phyloP scores from a whole-genome alignment of 1,140 invertebrate species.

The Schlechtendalia chinensis region DNA sequence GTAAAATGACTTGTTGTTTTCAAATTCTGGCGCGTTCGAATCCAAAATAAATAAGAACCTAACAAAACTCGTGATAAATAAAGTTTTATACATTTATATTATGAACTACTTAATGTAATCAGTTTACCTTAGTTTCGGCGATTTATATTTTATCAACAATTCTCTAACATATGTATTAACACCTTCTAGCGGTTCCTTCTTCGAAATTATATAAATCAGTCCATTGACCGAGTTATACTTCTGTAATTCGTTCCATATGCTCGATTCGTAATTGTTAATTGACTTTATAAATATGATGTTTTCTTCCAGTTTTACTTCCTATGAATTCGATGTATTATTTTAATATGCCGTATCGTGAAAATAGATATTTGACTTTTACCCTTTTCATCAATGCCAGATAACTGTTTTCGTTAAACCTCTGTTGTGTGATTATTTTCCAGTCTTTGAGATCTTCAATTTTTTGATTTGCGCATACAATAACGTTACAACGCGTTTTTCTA shows the following conservation, averaged over 20 bases:
- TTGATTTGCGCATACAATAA: background rate
- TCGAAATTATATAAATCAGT: slow-evolving; percentile 9
- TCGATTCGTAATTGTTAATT: background rate
- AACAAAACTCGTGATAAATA: slow-evolving; percentile 51
- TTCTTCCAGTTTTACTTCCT: background rate
- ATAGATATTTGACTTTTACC: background rate
- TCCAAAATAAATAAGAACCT: slow-evolving; percentile 67
- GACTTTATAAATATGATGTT: background rate
- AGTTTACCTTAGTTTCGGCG: background rate
- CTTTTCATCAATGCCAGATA: slow-evolving; percentile 13
- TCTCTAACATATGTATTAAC: background rate
- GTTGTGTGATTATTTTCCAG: slow-evolving; percentile 19
- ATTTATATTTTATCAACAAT: slow-evolving; percentile 1
- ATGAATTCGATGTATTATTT: background rate
- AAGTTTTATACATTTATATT: background rate
- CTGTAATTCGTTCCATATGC: background rate
- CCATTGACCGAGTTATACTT: background rate
- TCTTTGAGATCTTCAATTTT: background rate
- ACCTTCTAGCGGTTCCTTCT: background rate
- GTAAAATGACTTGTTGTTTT: slow-evolving; percentile 64
- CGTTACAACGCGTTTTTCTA: background rate
- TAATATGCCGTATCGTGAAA: background rate
- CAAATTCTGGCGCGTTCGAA: slow-evolving; percentile 65
- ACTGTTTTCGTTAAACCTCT: background rate
- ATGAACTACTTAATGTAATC: accelerated